These are phyloP conservation scores for Macropus fuliginosus DNA, from an alignment of 2,797 vertebrate genomes.

Conservation along the genomic window DNA sequence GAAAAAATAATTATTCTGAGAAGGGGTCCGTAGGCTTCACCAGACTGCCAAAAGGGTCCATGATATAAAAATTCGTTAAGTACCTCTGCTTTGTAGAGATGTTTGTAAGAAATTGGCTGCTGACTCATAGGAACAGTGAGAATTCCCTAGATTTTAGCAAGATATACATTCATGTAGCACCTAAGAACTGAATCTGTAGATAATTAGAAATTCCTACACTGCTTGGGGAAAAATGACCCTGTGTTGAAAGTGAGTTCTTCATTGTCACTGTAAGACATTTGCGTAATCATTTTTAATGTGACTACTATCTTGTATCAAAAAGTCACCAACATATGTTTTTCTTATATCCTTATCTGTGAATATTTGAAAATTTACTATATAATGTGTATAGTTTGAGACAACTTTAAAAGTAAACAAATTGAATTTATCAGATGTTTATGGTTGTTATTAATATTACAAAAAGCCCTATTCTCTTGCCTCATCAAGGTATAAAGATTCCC, in stretches of 20 bases:
- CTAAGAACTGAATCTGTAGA: background rate
- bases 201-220: conserved; percentile 4
- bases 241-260: conserved; percentile 32
- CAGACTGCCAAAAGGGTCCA: background rate
- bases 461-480: background rate
- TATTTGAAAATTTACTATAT: conserved; percentile 58
- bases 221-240: background rate
- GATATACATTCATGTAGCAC: conserved; percentile 4
- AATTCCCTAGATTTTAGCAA: conserved; percentile 28
- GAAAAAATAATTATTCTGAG: background rate
- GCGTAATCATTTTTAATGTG: conserved; percentile 47
- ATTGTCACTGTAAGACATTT: background rate
- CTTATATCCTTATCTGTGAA: conserved; percentile 73
- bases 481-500: background rate
- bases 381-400: background rate
- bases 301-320: background rate
- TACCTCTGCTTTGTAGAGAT: background rate
- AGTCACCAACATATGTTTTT: conserved; percentile 57
- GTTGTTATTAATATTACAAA: background rate
- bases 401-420: background rate
- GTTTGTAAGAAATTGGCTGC: conserved; percentile 35
- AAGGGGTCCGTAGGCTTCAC: background rate
- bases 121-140: background rate
- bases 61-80: background rate
- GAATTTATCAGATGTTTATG: background rate